These are phyloP conservation scores for Blastobasis adustella DNA, from an alignment of 2,888 invertebrate species.

Conservation along the genomic window DNA sequence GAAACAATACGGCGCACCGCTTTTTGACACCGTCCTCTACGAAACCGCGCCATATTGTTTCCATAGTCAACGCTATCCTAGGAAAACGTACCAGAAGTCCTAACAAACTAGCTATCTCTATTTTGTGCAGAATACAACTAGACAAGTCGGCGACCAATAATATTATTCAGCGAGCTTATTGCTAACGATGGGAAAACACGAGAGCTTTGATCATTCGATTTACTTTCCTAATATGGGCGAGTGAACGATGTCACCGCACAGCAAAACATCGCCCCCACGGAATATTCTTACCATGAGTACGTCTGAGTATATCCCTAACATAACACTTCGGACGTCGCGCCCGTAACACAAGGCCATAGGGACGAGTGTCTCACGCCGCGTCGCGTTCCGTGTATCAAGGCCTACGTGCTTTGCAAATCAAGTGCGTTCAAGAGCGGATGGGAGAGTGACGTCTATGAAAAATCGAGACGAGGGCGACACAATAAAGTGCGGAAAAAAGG, in stretches of 20 bases:
- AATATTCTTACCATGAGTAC: conserved; percentile 25
- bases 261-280: conserved; percentile 57
- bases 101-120: too few relatives aligned
- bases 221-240: conserved; percentile 51
- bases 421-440: conserved; percentile 68
- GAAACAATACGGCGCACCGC: too few relatives aligned
- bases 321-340: neutral
- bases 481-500: conserved; percentile 50
- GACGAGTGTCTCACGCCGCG: conserved; percentile 31
- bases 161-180: neutral
- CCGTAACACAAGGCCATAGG: conserved; percentile 22
- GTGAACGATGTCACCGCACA: conserved; percentile 51
- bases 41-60: too few relatives aligned
- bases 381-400: conserved; percentile 22
- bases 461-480: conserved; percentile 67
- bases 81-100: too few relatives aligned
- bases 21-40: too few relatives aligned
- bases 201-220: conserved; percentile 46
- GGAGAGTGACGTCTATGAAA: conserved; percentile 62
- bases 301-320: conserved; percentile 27
- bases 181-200: conserved; percentile 50
- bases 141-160: too few relatives aligned
- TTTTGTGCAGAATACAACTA: too few relatives aligned
- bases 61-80: too few relatives aligned
- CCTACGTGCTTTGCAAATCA: conserved; percentile 70